Conservation (phyloP, 2,888 invertebrate genomes). For the Busseola fusca region DNA sequence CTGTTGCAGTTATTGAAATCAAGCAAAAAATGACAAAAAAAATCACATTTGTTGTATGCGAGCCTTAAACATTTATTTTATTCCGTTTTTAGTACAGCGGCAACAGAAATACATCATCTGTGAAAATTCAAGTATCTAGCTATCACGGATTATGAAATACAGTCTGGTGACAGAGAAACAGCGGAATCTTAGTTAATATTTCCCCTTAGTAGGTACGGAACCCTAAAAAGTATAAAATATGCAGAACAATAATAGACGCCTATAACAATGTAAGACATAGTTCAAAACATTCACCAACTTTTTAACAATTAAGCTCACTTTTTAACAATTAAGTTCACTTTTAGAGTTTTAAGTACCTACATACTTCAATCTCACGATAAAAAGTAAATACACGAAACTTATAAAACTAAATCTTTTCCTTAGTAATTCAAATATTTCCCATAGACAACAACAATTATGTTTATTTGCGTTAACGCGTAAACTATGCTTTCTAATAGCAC, state of each 20-base stretch:
- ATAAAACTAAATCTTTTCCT: conserved; percentile 24
- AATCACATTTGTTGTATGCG: too few relatives aligned
- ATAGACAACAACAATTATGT: conserved; percentile 55
- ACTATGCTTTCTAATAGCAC: conserved; percentile 66
- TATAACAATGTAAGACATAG: neutral
- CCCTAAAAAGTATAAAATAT: neutral
- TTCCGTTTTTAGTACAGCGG: too few relatives aligned
- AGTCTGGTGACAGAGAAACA: too few relatives aligned
- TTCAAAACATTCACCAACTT: neutral
- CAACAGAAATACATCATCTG: too few relatives aligned
- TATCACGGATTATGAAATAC: too few relatives aligned
- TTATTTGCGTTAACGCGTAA: conserved; percentile 57
- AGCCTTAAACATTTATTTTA: too few relatives aligned
- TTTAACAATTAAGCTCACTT: neutral
- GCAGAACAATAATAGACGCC: neutral
- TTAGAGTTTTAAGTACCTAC: neutral
- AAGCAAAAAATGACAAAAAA: too few relatives aligned
- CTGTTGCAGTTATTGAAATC: too few relatives aligned
- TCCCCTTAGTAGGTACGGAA: too few relatives aligned
- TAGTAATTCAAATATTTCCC: conserved; percentile 52
- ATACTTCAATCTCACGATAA: conserved; percentile 9
- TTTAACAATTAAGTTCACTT: conserved; percentile 3
- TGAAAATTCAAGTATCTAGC: too few relatives aligned
- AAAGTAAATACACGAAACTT: conserved; percentile 13
- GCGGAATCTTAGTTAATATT: too few relatives aligned